A percentile compares a stretch with the other conserved stretches of the same genome.
These are phyloP conservation scores for Synanthedon andrenaeformis DNA, from an alignment of 2,888 invertebrate species.

Conservation along the genomic window DNA sequence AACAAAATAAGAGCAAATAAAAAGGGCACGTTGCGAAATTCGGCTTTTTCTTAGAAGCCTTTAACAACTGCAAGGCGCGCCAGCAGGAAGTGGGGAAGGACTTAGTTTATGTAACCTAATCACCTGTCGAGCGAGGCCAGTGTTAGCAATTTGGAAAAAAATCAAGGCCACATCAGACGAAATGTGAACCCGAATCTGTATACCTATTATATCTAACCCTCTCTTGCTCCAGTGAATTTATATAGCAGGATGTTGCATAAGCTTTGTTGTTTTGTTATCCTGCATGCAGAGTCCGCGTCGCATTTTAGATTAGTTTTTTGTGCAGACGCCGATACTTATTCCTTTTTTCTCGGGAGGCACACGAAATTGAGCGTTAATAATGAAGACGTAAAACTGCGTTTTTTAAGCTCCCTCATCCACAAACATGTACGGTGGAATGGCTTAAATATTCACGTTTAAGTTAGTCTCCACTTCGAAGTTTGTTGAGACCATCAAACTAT, in stretches of 20 bases:
- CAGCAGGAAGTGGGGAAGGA: slow-evolving; percentile 66
- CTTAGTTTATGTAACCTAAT: slow-evolving; percentile 70
- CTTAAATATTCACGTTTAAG: slow-evolving; percentile 21
- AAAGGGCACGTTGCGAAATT: slow-evolving; percentile 44
- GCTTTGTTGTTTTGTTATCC: slow-evolving; percentile 64
- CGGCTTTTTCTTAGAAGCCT: slow-evolving; percentile 59
- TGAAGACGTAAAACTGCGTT: slow-evolving; percentile 18
- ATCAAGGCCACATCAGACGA: slow-evolving; percentile 57
- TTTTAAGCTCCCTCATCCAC: slow-evolving; percentile 2
- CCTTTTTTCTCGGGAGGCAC: slow-evolving; percentile 24
- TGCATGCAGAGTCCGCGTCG: slow-evolving; percentile 44
- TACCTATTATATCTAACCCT: slow-evolving; percentile 49
- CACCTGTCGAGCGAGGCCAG: slow-evolving; percentile 64
- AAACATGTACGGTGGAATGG: not conserved
- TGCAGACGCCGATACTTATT: slow-evolving; percentile 28
- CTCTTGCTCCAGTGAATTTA: slow-evolving; percentile 31
- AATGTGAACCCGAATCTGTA: slow-evolving; percentile 39
- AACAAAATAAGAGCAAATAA: slow-evolving; percentile 51
- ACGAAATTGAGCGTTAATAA: slow-evolving; percentile 37
- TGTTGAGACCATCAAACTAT: slow-evolving; percentile 40
- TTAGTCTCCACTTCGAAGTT: slow-evolving; percentile 29
- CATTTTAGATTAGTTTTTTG: slow-evolving; percentile 65
- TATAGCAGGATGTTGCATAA: slow-evolving; percentile 68
- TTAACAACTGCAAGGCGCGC: slow-evolving; percentile 63
- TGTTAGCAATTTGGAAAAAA: slow-evolving; percentile 46